A percentile compares a stretch with the other conserved stretches of the same genome.
Conservation (phyloP, 1,140 invertebrate species). For the Metopolophium dirhodum region DNA sequence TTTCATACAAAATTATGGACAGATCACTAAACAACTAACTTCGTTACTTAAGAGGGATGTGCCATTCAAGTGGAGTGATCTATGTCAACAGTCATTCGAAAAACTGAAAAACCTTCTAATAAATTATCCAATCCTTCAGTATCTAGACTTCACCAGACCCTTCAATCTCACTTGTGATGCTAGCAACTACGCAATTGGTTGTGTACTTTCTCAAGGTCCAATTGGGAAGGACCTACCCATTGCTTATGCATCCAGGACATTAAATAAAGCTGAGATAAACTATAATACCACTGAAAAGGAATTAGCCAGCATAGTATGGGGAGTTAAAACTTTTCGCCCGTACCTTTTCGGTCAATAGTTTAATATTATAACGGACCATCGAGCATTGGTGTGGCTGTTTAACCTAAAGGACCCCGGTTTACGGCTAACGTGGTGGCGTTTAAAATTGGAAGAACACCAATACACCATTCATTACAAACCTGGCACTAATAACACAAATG, state of each 20-base stretch:
- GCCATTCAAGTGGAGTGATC: background rate
- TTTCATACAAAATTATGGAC: too few relatives aligned
- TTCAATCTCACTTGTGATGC: slow-evolving; percentile 69
- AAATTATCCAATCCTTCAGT: slow-evolving; percentile 46
- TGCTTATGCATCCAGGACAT: background rate
- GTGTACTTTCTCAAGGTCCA: background rate
- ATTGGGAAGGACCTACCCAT: background rate
- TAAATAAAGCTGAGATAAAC: background rate
- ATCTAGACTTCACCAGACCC: slow-evolving; percentile 62
- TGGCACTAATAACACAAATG: too few relatives aligned
- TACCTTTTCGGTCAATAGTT: too few relatives aligned
- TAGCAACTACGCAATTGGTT: background rate
- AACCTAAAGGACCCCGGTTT: too few relatives aligned
- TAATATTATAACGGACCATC: too few relatives aligned
- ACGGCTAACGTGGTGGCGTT: too few relatives aligned
- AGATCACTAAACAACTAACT: too few relatives aligned
- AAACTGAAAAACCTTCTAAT: background rate
- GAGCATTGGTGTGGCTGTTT: too few relatives aligned
- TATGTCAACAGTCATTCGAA: background rate
- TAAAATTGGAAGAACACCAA: too few relatives aligned
- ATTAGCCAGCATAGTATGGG: background rate
- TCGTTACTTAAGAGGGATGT: background rate
- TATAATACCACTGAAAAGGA: background rate
- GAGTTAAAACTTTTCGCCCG: background rate
- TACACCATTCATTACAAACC: too few relatives aligned